phyloP scores from a whole-genome alignment of 2,113 vertebrate species.

The Psittacula cyanocephala region DNA sequence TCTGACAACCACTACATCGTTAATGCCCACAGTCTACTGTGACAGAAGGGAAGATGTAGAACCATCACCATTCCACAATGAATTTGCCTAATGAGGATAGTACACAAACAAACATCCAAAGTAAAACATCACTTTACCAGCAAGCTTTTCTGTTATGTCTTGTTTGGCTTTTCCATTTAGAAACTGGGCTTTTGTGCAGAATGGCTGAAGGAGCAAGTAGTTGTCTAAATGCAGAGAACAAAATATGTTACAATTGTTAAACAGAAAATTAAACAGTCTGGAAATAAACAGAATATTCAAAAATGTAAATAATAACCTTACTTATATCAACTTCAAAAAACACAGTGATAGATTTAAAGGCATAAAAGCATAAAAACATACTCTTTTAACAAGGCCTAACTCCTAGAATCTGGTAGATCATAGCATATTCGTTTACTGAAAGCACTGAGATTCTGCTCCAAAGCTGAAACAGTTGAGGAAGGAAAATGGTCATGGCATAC shows the following conservation, averaged over 20 bases:
- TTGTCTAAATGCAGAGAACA: slow-evolving; percentile 78
- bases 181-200: slow-evolving; percentile 94
- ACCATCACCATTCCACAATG: neutral
- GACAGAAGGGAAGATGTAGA: neutral
- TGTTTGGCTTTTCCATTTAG: slow-evolving; percentile 92
- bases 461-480: neutral
- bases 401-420: neutral
- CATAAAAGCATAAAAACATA: neutral
- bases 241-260: neutral
- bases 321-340: neutral
- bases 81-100: neutral
- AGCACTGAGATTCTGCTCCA: neutral
- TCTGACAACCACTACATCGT: neutral
- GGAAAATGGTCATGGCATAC: neutral
- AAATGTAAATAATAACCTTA: neutral
- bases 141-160: slow-evolving; percentile 89
- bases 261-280: neutral
- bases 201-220: slow-evolving; percentile 84
- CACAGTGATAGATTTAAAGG: neutral
- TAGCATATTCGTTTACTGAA: neutral
- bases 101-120: neutral
- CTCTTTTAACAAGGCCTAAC: neutral
- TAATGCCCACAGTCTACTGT: neutral
- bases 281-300: neutral
- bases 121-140: slow-evolving; percentile 77